Evolutionary conservation across 2,797 vertebrate species (phyloP).

Genomic region (Falco peregrinus): DNA sequence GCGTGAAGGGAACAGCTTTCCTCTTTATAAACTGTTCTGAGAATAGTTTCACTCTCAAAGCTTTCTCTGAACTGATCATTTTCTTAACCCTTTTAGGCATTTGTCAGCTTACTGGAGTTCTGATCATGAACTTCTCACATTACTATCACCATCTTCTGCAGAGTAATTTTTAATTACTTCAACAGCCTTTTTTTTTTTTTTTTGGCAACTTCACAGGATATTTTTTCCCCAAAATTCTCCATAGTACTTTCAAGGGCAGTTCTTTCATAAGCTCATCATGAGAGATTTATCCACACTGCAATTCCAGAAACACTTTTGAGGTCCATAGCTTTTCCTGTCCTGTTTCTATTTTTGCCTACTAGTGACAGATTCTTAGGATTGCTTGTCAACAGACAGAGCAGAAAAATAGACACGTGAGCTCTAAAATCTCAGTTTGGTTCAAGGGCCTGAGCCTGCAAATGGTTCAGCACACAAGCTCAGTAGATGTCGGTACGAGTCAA

Average conservation of each 20-base stretch:
- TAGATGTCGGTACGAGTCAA: neutral
- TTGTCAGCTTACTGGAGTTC: neutral
- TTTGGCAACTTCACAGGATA: neutral
- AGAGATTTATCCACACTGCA: neutral
- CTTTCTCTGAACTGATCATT: neutral
- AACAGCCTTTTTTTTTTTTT: neutral
- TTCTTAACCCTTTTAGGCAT: neutral
- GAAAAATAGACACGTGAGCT: neutral
- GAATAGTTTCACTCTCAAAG: neutral
- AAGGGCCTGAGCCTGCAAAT: neutral
- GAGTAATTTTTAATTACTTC: neutral
- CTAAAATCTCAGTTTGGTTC: neutral
- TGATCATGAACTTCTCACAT: neutral
- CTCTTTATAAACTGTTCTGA: neutral
- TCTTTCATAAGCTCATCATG: neutral
- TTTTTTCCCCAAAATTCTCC: neutral
- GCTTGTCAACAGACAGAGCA: neutral
- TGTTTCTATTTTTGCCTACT: constrained; percentile 19
- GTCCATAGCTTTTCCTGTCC: constrained; percentile 9
- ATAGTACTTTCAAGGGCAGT: neutral
- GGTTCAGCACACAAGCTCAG: neutral
- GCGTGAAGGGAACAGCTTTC: neutral
- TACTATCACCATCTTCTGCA: neutral
- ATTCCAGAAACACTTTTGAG: constrained; percentile 24
- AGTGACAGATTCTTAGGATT: constrained; percentile 38